phyloP scores from a whole-genome alignment of 2,797 vertebrate species.

The Propithecus deckenii region DNA sequence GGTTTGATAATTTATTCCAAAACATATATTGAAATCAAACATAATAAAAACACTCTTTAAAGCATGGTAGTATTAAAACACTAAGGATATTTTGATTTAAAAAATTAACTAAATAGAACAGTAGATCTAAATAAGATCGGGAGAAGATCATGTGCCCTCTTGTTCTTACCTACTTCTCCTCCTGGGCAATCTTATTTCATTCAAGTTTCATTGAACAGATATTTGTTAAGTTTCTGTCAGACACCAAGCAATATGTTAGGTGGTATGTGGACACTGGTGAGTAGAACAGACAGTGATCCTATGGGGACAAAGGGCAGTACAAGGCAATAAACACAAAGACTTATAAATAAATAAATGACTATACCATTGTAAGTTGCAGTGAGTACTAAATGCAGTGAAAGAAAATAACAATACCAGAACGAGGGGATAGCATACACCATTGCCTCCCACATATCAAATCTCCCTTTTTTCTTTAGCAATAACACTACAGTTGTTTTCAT shows the following conservation, averaged over 20 bases:
- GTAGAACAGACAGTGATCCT: neutral
- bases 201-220: neutral
- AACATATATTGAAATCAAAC: neutral
- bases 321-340: neutral
- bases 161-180: neutral
- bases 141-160: neutral
- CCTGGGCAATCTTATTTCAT: neutral
- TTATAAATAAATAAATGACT: neutral
- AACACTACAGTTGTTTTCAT: neutral
- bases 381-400: neutral
- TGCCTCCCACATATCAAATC: neutral
- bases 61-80: neutral
- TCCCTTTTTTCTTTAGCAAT: neutral
- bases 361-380: fast-evolving
- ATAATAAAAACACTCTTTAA: neutral
- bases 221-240: neutral
- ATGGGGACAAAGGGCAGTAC: neutral
- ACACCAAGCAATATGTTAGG: neutral
- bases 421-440: neutral
- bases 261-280: neutral
- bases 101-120: neutral
- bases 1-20: slow-evolving; percentile 59
- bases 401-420: neutral
- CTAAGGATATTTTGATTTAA: neutral
- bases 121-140: neutral